Evolutionary conservation across 2,888 invertebrate species (phyloP), one percentile per base, ranked within the genome.

Genomic region (Unio delphinus): DNA sequence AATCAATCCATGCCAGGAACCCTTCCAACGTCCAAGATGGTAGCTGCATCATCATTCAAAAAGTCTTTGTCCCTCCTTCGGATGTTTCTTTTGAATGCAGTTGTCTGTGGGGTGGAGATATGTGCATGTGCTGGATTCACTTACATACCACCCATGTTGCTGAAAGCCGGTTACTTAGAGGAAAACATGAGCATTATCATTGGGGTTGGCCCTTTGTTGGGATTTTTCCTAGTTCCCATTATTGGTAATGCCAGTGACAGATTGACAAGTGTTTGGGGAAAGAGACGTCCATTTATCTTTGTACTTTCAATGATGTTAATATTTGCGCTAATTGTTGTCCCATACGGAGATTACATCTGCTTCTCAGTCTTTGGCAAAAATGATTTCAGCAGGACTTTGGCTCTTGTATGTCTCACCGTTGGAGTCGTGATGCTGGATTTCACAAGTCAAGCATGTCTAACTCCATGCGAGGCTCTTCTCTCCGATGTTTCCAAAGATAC

Each of bases 401-500:
- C 85, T 4, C 67, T 88, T 8, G 54, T 74, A n/a, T 69, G 85
- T 55, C 73, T 90, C 34, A 85, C 87, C 0, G 26, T 97, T 6
- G 98, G 98, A 11, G 97, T 97, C 0, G 96, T 97, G 45, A 91
- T 98, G 58, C 90, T 98, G 76, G 98, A 98, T 90, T 98, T 98
- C 88, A 96, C 97, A 84, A 97, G 97, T 0, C 98, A 98, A 88
- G 96, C 97, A 54, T 97, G 97, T 83, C 96, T 98, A 89, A 97
- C 97, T 87, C 98, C 98, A 0, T 94, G 97, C 0, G 93, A 98
- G 80, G 97, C 98, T 61, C 96, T 97, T 91, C 92, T 98, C 0
- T 92, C 98, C 34, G 98, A 98, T 88, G 95, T 97, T 65, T 96
- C 96, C 69, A 91, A 95, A 80, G 95, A 81, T n/a, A 86, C 96